phyloP scores from a whole-genome alignment of 2,888 invertebrate species.

The Morpho helenor region DNA sequence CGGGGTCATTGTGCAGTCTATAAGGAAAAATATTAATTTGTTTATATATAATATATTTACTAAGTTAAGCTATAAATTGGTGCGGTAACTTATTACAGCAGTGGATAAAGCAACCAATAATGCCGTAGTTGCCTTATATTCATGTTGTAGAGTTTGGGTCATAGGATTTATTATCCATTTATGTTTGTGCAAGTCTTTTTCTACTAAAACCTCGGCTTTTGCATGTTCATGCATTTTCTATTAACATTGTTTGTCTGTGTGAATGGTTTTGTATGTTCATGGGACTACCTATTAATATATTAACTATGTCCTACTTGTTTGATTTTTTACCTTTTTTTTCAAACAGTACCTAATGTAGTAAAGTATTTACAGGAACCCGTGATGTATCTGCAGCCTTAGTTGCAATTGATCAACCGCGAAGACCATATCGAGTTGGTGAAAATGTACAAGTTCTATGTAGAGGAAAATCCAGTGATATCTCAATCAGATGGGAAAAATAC shows the following conservation, averaged over 20 bases:
- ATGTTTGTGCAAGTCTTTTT: constrained; percentile 14
- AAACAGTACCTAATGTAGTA: background rate
- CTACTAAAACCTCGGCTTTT: constrained; percentile 15
- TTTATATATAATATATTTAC: background rate
- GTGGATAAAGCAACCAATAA: background rate
- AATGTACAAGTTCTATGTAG: constrained; percentile 57
- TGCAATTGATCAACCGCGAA: constrained; percentile 55
- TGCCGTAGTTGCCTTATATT: no score
- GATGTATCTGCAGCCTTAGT: constrained; percentile 41
- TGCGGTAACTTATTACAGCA: background rate
- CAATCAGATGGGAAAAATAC: constrained; percentile 46
- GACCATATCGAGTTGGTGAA: constrained; percentile 53
- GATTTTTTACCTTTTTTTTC: no score
- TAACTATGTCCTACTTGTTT: no score
- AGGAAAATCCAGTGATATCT: constrained; percentile 34
- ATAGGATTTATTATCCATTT: constrained; percentile 1
- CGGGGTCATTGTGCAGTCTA: constrained; percentile 17
- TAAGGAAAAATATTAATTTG: background rate
- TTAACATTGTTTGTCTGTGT: no score
- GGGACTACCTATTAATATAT: no score
- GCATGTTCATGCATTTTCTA: constrained; percentile 16
- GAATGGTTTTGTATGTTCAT: no score
- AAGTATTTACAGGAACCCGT: constrained; percentile 43
- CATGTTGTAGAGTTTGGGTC: no score
- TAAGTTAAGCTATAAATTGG: background rate